Percentiles rank a stretch among this genome's conserved stretches.
These are phyloP conservation scores for Paracanthobrama guichenoti DNA, from an alignment of 2,113 vertebrate species.

Conservation along the genomic window DNA sequence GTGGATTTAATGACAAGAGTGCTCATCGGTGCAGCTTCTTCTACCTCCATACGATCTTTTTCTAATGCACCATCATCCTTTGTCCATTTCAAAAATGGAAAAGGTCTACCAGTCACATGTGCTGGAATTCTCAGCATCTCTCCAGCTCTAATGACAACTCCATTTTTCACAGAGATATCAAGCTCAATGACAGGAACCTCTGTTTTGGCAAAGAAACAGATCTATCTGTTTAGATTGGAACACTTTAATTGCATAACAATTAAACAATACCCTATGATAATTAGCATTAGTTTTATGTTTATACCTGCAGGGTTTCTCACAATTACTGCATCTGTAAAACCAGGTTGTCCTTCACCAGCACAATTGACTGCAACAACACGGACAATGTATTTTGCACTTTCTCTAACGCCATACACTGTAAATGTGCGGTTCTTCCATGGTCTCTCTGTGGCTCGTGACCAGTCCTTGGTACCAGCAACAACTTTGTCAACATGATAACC, in stretches of 20 bases:
- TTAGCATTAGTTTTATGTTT: neutral
- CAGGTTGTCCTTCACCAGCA: slow-evolving; percentile 92
- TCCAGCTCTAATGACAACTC: slow-evolving; percentile 88
- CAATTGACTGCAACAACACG: slow-evolving; percentile 89
- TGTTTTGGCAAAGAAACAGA: slow-evolving; percentile 66
- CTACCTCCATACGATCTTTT: slow-evolving; percentile 84
- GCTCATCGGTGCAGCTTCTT: slow-evolving; percentile 85
- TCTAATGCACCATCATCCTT: slow-evolving; percentile 85
- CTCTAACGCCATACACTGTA: slow-evolving; percentile 90
- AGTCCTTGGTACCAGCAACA: slow-evolving; percentile 87
- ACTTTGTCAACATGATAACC: slow-evolving; percentile 97
- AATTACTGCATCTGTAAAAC: slow-evolving; percentile 85
- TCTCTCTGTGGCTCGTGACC: slow-evolving; percentile 93
- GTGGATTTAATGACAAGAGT: slow-evolving; percentile 80
- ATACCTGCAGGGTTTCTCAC: slow-evolving; percentile 94
- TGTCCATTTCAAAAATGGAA: slow-evolving; percentile 85
- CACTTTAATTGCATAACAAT: neutral
- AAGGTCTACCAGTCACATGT: slow-evolving; percentile 87
- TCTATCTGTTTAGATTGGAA: neutral
- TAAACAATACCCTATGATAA: neutral
- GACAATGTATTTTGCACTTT: slow-evolving; percentile 91
- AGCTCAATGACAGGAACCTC: slow-evolving; percentile 87
- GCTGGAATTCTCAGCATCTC: slow-evolving; percentile 87
- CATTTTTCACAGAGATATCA: slow-evolving; percentile 84
- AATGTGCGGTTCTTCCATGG: slow-evolving; percentile 80